Base-by-base conservation (phyloP, 2,888 invertebrate genomes). In the Sthenelais limicola region DNA sequence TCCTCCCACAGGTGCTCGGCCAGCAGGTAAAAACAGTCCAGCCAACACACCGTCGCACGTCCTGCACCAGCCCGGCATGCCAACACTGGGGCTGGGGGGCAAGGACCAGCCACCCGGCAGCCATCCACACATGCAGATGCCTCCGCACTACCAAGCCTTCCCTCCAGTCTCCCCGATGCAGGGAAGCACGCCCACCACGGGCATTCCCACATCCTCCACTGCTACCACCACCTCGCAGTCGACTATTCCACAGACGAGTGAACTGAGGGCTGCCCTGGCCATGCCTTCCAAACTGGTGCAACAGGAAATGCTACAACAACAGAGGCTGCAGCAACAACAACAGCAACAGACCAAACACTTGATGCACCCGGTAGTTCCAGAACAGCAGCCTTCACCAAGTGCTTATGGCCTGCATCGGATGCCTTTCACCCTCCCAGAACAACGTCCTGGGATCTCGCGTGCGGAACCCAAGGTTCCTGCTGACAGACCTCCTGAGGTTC, bases 401-500 rank as follows among this genome's bases (percentile, higher is more conserved):
- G 24, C 26, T 4, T 72, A 76, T 58, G 75, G 81, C 73, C 81
- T 74, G 82, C 83, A 82, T 84, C 74, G 86, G 90, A 73, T 73
- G 77, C 78, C 78, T 3, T 77, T 76, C 51, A 70, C 76, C 32
- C 72, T 78, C 68, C 76, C 68, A 33, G 79, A 78, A 28, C 71
- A 78, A 74, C 68, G 77, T 74, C 48, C 77, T 89, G 18, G 90
- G 90, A 47, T 89, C 90, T 0, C 91, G 90, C 4, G 89, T 90
- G 47, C 89, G 89, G 74, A 77, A 66, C 76, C 77, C 12, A 77
- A 89, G 90, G 56, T 86, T 90, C 54, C 67, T 1, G 56, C 87
- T 90, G 70, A 48, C 90, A 91, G 9, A 90, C 90, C 4, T 93
- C 93, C 82, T 92, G 93, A 80, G 92, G 93, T 88, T 24, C 62